Evolutionary conservation across 2,113 vertebrate species (phyloP), one percentile per base, ranked within the genome.

Genomic region (Lutjanus erythropterus): DNA sequence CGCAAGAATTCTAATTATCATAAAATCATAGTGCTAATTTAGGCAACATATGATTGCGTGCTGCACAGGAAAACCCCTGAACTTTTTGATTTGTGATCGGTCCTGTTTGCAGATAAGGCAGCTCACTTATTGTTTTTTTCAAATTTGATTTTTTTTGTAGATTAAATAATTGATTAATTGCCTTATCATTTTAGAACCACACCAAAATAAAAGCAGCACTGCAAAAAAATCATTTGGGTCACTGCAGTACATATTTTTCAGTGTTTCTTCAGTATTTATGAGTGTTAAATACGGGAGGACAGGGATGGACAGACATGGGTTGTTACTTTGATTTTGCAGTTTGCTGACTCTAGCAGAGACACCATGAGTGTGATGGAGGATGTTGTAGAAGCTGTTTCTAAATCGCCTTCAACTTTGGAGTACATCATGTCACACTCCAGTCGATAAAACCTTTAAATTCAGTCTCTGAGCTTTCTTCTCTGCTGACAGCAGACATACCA

Each of bases 401-500:
- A 23, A 27, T 53, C 14, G 27, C 50, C 6, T 27, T 29, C 46
- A 25, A 65, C 16, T 65, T 19, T 2, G 12, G 27, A 31, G 42
- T 47, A 12, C 14, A 9, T 21, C 41, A 31, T 35, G 64, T 33
- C 10, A 9, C 8, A 33, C 29, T 66, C 18, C 6, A 23, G 19
- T 33, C 23, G 64, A 49, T n/a, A 15, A 66, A 49, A 66, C 27
- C 64, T 66, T 66, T 44, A 1, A 33, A 35, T 16, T 49, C 64
- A 15, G 6, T 62, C 23, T 64, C 23, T 27, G 39, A 29, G 44
- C 19, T 31, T 68, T 52, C 31, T 21, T 16, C 25, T 50, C 31
- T 37, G 65, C 29, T 37, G 21, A 18, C 8, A 2, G 65, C 59
- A n/a, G n/a, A 23, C 6, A 11, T 62, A 18, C 11, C 7, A 11